These are phyloP conservation scores for Cherax destructor DNA, from an alignment of 1,140 invertebrate genomes.

Conservation along the genomic window DNA sequence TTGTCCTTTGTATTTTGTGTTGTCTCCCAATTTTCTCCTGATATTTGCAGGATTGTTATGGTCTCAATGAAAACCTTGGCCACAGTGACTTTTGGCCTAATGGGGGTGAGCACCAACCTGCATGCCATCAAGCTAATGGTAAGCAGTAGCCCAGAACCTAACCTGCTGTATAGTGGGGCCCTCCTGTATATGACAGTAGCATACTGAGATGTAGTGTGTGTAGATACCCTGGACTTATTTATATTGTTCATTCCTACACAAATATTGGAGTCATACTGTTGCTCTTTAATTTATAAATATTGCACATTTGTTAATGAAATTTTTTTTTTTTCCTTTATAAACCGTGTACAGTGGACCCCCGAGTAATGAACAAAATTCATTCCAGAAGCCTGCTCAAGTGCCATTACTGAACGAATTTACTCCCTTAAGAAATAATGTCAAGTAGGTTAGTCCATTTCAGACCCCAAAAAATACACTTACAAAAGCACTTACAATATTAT, in stretches of 20 bases:
- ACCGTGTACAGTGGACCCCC: too few species aligned
- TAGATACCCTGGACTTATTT: too few species aligned
- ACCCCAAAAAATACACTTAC: too few species aligned
- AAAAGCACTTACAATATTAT: too few species aligned
- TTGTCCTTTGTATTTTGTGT: too few species aligned
- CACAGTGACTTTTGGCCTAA: conserved; percentile 62
- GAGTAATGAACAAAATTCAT: too few species aligned
- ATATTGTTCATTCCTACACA: not conserved
- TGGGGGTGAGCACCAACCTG: conserved; percentile 49
- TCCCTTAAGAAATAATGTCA: too few species aligned
- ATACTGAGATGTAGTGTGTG: not conserved
- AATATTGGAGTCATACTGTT: not conserved
- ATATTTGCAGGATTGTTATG: conserved; percentile 40
- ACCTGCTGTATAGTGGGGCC: too few species aligned
- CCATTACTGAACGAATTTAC: too few species aligned
- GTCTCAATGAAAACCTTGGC: conserved; percentile 57
- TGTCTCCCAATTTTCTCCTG: not conserved
- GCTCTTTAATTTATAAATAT: not conserved
- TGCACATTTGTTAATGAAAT: not conserved
- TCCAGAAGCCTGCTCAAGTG: too few species aligned
- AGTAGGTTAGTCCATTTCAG: too few species aligned
- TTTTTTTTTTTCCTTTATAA: not conserved
- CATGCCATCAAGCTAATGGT: not conserved
- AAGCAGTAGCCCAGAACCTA: not conserved
- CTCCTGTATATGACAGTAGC: too few species aligned